Evolutionary conservation across 1,140 invertebrate genomes (phyloP), one percentile per base, ranked within the genome.

Genomic region (Palaemon carinicauda): DNA sequence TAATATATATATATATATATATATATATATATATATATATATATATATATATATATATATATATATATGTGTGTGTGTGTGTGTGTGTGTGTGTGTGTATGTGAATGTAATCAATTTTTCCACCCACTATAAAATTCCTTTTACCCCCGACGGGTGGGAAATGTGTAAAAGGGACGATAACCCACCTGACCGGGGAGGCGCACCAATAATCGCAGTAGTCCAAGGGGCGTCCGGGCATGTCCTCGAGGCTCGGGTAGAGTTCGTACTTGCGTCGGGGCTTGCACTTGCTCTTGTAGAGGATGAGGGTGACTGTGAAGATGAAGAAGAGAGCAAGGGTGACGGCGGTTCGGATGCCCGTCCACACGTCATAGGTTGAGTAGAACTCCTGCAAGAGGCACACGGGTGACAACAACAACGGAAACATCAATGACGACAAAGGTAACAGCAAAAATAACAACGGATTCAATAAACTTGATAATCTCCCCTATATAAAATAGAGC

Each of bases 271-370:
- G 82, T 7, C 65, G 60, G 21, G 85, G 78, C 69, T 89, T 89
- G 53, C 89, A 89, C 54, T 88, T 86, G 81, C 87, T 88, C 80
- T 89, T 89, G 85, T 89, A 89, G 29, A 89, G 79, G 65, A 89
- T 88, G 79, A 89, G 71, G 19, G 88, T 86, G 31, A 89, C 87
- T 19, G 87, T 87, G 80, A 89, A 88, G 71, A 89, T 53, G 87
- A 89, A 89, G 84, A 89, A 89, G 56, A 88, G 85, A 51, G 87
- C 87, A 19, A 89, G 81, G 0, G 89, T 88, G 51, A 89, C 53
- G 73, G 89, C 89, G n/a, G 88, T 89, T 50, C 88, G 65, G 19
- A 89, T 87, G n/a, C 89, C 89, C 14, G 89, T 89, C 89, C 89
- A 89, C 41, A 88, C 89, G 53, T 89, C 86, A 65, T 89, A 89